A percentile compares a stretch with the other conserved stretches of the same genome.
Conservation (phyloP, 2,888 invertebrate species). For the Mythimna ferrago region DNA sequence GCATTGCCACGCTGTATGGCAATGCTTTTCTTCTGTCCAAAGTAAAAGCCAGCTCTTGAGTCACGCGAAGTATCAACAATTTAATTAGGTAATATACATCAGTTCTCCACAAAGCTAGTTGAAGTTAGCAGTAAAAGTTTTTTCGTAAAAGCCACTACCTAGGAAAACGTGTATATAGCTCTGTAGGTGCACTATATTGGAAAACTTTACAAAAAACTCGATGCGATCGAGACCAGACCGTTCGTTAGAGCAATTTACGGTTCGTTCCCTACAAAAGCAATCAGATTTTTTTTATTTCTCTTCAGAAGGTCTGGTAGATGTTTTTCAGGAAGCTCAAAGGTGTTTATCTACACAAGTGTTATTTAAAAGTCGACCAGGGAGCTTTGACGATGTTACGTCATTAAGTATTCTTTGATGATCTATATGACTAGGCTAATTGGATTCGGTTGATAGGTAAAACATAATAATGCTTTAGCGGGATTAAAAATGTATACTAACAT, state of each 20-base stretch:
- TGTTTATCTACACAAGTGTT: slow-evolving; percentile 10
- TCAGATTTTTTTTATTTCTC: slow-evolving; percentile 20
- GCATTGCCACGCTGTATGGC: too few species aligned
- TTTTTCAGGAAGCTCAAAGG: slow-evolving; percentile 12
- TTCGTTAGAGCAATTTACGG: slow-evolving; percentile 48
- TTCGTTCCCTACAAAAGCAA: slow-evolving; percentile 43
- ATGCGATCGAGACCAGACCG: slow-evolving; percentile 30
- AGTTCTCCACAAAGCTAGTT: slow-evolving; percentile 1
- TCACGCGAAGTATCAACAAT: too few species aligned
- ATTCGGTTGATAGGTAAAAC: too few species aligned
- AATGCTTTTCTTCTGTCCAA: too few species aligned
- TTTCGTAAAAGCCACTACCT: slow-evolving; percentile 22
- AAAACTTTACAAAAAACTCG: slow-evolving; percentile 50
- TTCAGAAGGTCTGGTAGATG: slow-evolving; percentile 5
- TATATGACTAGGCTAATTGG: background rate
- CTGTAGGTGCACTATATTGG: slow-evolving; percentile 35
- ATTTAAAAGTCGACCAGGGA: too few species aligned
- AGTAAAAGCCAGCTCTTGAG: too few species aligned
- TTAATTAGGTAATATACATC: slow-evolving; percentile 7
- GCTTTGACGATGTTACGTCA: background rate
- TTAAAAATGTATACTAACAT: background rate
- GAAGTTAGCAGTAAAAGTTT: slow-evolving; percentile 21
- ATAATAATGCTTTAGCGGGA: too few species aligned
- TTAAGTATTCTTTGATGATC: background rate
- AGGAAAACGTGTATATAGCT: slow-evolving; percentile 5